phyloP scores from a whole-genome alignment of 2,113 vertebrate genomes.

The Laticauda laticaudata region DNA sequence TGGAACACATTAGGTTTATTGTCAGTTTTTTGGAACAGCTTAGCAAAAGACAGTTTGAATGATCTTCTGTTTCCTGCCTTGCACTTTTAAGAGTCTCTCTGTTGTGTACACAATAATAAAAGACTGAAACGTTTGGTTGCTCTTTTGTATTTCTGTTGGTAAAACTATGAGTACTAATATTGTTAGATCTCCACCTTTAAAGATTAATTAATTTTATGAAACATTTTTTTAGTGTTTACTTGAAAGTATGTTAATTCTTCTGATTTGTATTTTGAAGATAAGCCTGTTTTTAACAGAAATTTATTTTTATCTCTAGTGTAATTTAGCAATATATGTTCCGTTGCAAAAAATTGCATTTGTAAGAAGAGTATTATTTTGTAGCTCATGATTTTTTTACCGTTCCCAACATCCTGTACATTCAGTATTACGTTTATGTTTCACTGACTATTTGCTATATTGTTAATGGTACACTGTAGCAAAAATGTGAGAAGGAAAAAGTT shows the following conservation, averaged over 20 bases:
- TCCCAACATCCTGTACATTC: background rate
- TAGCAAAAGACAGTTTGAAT: background rate
- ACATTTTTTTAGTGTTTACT: background rate
- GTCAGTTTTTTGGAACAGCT: background rate
- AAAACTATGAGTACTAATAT: background rate
- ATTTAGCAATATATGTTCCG: background rate
- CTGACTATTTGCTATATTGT: background rate
- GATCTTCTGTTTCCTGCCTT: constrained; percentile 2
- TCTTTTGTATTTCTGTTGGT: background rate
- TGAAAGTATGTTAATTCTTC: constrained; percentile 2
- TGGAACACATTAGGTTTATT: background rate
- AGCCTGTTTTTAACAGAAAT: constrained; percentile 5
- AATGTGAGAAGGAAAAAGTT: background rate
- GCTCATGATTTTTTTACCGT: background rate
- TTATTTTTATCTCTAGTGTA: constrained; percentile 28
- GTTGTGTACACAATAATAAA: constrained; percentile 8
- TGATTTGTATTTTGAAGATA: constrained; percentile 26
- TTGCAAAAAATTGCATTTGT: background rate
- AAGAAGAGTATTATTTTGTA: background rate
- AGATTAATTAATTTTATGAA: background rate
- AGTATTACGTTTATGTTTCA: background rate
- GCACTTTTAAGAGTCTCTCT: background rate
- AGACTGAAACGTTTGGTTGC: background rate
- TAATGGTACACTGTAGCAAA: constrained; percentile 13
- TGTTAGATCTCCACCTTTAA: background rate